Evolutionary conservation across 2,113 vertebrate genomes (phyloP), one percentile per base, ranked within the genome.

Genomic region (Symphodus melops): DNA sequence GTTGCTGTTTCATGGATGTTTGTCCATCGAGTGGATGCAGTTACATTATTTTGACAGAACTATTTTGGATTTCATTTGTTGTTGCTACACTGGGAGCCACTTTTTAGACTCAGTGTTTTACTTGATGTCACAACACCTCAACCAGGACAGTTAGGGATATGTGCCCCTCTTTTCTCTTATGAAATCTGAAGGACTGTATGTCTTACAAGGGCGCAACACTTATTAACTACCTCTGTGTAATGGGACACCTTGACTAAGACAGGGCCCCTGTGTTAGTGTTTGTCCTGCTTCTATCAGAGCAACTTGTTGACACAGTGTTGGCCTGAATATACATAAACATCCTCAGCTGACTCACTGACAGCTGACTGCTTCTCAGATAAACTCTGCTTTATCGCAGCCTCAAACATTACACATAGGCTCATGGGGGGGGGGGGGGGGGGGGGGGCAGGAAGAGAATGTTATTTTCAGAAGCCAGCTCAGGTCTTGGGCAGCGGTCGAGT

Each of bases 291-390:
- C 51, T 66, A 51, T 55, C 33, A 14, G 54, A 46, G 7, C 16
- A 3, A 28, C 39, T 37, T 57, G 67, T 44, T 82, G 61, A 84
- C n/a, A 25, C 49, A 48, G 11, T 9, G 61, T 28, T 58, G 52
- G 37, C n/a, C 13, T 68, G 20, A 36, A 59, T 2, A 44, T 28
- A 51, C 19, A n/a, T 65, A 86, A 84, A 80, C 63, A 74, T 46
- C 67, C 67, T 75, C 74, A 73, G 77, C 67, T 88, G 86, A 93
- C 64, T 85, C 79, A 58, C 36, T 28, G 68, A 73, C 86, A 84
- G 76, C 84, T 69, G 77, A 82, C 74, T 42, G 0, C 37, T 53
- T 33, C 19, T 36, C 75, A 79, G 86, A 91, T 89, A 77, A 85
- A 63, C 68, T 42, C 25, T 9, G 11, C 28, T 63, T 74, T 69